Base-by-base conservation (phyloP, 2,113 vertebrate species). In the Gambusia affinis region DNA sequence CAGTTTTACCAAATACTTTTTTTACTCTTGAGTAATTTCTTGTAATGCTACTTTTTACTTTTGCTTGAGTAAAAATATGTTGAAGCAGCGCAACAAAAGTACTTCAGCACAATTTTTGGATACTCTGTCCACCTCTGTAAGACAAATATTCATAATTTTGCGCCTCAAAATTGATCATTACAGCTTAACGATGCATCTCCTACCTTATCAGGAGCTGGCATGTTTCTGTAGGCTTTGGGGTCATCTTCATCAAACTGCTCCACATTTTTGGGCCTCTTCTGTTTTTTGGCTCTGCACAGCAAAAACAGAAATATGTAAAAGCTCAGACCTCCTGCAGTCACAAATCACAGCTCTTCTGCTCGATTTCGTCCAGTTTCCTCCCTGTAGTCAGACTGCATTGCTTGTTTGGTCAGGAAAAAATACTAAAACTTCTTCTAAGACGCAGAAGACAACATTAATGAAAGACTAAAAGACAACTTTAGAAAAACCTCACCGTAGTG, bases 201-300 rank as follows among this genome's bases (percentile, higher is more conserved):
- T 66, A 95, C 95, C 88, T 93, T 93, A 70, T 95, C 91, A 19
- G 94, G 95, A 35, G 88, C 87, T 30, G 87, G 87, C 83, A 93
- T 85, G 60, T 91, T 29, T n/a, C 65, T 85, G 70, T 92, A 94
- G 8, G 83, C 80, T 72, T 91, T 89, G 67, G 94, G 87, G 19
- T 95, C 94, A 83, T 94, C 88, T 69, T 93, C 92, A 72, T 94
- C 93, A 88, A 85, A 88, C 15, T 72, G 54, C n/a, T 87, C 70
- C 3, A 62, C 61, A 67, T 85, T 92, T 11, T 82, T 85, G 0
- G 70, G 54, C 80, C 72, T 90, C n/a, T 62, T 85, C 4, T 27
- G 8, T 3, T 68, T 47, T 54, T 80, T 91, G 2, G 19, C 39
- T 61, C 94, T 95, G 15, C 47, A 17, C 24, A 78, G 11, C 1